phyloP scores from a whole-genome alignment of 2,888 invertebrate genomes.

The Brassicogethes aeneus region DNA sequence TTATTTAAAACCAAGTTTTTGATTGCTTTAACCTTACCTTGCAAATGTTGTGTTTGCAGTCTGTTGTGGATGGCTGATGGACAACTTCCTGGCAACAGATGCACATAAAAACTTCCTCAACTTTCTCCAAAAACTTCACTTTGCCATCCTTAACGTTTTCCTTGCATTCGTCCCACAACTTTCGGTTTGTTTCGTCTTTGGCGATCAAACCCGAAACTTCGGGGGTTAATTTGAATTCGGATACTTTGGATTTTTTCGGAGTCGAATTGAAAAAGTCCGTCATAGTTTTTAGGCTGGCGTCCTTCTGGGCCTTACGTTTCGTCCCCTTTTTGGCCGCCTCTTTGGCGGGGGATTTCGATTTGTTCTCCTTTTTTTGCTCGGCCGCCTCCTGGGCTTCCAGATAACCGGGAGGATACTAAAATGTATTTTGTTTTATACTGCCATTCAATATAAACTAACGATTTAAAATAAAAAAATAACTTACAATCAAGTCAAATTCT shows the following conservation, averaged over 20 bases:
- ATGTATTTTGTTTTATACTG: not conserved
- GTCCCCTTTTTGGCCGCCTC: conserved; percentile 21
- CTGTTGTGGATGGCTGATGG: conserved; percentile 60
- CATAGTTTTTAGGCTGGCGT: conserved; percentile 18
- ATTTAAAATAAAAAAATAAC: conserved; percentile 6
- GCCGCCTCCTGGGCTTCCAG: conserved; percentile 54
- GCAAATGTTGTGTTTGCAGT: conserved; percentile 70
- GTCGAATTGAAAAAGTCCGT: conserved; percentile 23
- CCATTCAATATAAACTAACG: not conserved
- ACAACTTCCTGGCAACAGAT: conserved; percentile 71
- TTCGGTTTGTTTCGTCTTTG: conserved; percentile 52
- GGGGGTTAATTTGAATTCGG: conserved; percentile 28
- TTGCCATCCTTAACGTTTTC: conserved; percentile 44
- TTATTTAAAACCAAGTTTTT: conserved; percentile 1
- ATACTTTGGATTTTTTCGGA: conserved; percentile 33
- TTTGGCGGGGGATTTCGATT: conserved; percentile 29
- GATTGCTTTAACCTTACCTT: conserved; percentile 41
- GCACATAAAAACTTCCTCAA: conserved; percentile 62
- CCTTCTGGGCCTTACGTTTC: conserved; percentile 7
- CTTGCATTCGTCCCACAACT: conserved; percentile 60
- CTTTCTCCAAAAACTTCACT: conserved; percentile 52
- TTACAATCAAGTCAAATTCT: conserved; percentile 42
- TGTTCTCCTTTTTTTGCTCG: conserved; percentile 34
- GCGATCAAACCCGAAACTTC: conserved; percentile 41
- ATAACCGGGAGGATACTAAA: conserved; percentile 60